A percentile compares a stretch with the other conserved stretches of the same genome.
These are phyloP conservation scores for Drosophila nigrodunni DNA, from an alignment of 1,140 invertebrate genomes.

Conservation along the genomic window DNA sequence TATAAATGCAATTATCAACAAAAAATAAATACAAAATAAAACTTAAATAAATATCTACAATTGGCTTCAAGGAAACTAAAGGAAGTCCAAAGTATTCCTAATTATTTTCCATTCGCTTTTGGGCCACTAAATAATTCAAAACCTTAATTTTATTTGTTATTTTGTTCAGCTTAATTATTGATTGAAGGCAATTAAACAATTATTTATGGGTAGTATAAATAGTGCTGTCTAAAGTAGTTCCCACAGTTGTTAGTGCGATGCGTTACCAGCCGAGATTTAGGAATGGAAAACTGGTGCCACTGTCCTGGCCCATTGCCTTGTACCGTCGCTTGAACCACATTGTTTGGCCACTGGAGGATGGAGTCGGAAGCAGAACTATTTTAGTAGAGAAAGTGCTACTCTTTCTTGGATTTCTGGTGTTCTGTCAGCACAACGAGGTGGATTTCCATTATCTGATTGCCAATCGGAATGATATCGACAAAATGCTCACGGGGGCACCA, in stretches of 20 bases:
- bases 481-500: constrained; percentile 66
- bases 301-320: constrained; percentile 62
- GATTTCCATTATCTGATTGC: constrained; percentile 60
- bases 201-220: constrained; percentile 24
- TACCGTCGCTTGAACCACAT: constrained; percentile 64
- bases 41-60: neutral
- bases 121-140: constrained; percentile 17
- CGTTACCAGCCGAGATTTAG: constrained; percentile 59
- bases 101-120: no score
- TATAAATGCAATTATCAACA: constrained; percentile 37
- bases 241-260: constrained; percentile 22
- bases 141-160: constrained; percentile 16
- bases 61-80: neutral
- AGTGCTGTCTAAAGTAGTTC: neutral
- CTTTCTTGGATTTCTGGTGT: constrained; percentile 61
- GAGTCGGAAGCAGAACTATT: constrained; percentile 17
- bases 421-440: constrained; percentile 59
- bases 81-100: neutral
- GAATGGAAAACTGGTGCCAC: constrained; percentile 45
- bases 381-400: constrained; percentile 37
- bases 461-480: constrained; percentile 59
- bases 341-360: constrained; percentile 66
- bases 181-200: constrained; percentile 21
- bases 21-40: constrained; percentile 39
- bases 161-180: constrained; percentile 6